Evolutionary conservation across 1,140 invertebrate genomes (phyloP).

Genomic region (Nomia melanderi): DNA sequence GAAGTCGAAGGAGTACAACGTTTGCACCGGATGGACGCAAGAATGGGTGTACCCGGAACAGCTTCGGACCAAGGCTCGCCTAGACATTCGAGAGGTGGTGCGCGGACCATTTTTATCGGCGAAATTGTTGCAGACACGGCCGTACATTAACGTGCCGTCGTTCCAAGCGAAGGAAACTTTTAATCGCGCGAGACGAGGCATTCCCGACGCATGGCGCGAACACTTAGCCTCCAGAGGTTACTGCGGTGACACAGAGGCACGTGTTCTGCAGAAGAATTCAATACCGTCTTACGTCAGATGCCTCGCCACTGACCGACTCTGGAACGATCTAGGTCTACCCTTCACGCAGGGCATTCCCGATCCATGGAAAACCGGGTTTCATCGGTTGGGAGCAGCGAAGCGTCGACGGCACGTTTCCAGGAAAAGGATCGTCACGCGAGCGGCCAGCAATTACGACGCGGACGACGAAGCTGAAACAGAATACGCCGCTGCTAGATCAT

Average conservation of each 20-base stretch:
- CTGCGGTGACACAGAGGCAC: not conserved
- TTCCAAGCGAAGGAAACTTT: no score
- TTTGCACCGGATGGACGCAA: constrained; percentile 36
- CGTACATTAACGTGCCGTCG: not conserved
- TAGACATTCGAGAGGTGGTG: constrained; percentile 28
- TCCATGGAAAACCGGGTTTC: constrained; percentile 34
- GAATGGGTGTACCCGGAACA: constrained; percentile 27
- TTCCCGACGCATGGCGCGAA: constrained; percentile 54
- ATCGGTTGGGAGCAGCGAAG: not conserved
- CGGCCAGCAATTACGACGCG: constrained; percentile 7
- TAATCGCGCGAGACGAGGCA: constrained; percentile 15
- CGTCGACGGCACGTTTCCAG: not conserved
- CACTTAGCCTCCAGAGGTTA: constrained; percentile 29
- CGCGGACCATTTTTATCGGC: constrained; percentile 49
- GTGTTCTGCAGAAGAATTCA: not conserved
- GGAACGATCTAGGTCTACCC: constrained; percentile 44
- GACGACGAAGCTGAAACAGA: constrained; percentile 38
- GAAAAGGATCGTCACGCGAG: not conserved
- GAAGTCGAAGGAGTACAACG: not conserved
- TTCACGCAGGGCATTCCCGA: constrained; percentile 55
- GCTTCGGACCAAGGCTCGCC: not conserved
- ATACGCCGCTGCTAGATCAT: not conserved
- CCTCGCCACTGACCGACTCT: constrained; percentile 34
- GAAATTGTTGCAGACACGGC: constrained; percentile 30
- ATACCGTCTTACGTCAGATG: constrained; percentile 34